Evolutionary conservation across 2,888 invertebrate genomes (phyloP).

Genomic region (Adineta ricciae): DNA sequence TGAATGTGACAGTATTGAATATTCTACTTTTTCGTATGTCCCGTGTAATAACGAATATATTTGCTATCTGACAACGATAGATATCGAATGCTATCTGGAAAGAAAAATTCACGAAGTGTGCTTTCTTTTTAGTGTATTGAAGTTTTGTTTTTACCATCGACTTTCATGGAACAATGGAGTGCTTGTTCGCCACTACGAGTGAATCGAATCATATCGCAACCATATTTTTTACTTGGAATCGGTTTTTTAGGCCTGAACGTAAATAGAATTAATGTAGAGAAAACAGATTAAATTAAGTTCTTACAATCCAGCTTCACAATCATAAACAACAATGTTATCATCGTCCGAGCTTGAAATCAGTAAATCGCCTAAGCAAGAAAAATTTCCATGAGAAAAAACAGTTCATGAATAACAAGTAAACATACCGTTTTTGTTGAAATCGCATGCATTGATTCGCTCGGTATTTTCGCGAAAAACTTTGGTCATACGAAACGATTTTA

Average conservation of each 20-base stretch:
- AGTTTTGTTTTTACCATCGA: conserved; percentile 59
- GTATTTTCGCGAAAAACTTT: conserved; percentile 95
- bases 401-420: not conserved
- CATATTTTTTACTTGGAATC: conserved; percentile 98
- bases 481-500: conserved; percentile 87
- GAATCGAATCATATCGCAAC: conserved; percentile 93
- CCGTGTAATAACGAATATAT: conserved; percentile 89
- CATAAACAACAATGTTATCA: conserved; percentile 97
- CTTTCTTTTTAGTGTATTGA: conserved; percentile 10
- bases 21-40: conserved; percentile 62
- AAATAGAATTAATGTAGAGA: not conserved
- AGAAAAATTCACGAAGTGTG: conserved; percentile 35
- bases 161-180: conserved; percentile 95
- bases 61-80: conserved; percentile 96
- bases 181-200: conserved; percentile 96
- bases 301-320: conserved; percentile 85
- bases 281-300: conserved; percentile 39
- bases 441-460: conserved; percentile 80
- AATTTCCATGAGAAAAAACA: conserved; percentile 46
- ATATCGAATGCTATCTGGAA: conserved; percentile 81
- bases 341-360: conserved; percentile 95
- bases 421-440: conserved; percentile 47
- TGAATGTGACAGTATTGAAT: not conserved
- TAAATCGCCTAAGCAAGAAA: conserved; percentile 84
- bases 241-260: conserved; percentile 68